Percentiles rank a stretch among this genome's conserved stretches.
phyloP scores from a whole-genome alignment of 2,888 invertebrate genomes.

The Osmoderma eremita region DNA sequence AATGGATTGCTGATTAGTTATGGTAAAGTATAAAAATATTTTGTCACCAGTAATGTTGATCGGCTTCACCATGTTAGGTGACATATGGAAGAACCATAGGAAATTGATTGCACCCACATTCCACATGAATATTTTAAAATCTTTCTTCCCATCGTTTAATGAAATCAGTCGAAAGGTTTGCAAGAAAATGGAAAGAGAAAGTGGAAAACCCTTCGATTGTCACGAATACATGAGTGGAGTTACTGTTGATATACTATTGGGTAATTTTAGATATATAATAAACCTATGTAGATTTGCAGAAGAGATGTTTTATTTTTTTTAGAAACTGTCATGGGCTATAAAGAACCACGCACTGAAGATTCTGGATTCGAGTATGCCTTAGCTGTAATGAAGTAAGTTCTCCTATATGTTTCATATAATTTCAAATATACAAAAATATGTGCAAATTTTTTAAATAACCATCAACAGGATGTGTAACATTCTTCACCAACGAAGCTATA shows the following conservation, averaged over 20 bases:
- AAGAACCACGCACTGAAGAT: constrained; percentile 62
- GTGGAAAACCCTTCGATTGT: constrained; percentile 64
- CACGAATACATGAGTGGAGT: constrained; percentile 66
- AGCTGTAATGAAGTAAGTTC: constrained; percentile 69
- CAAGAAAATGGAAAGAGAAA: constrained; percentile 59
- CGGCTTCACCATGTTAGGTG: constrained; percentile 54
- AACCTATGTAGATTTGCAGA: background rate
- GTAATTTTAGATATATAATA: constrained; percentile 47
- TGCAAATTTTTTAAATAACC: constrained; percentile 22
- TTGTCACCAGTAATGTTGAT: background rate
- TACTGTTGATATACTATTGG: constrained; percentile 66
- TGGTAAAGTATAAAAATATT: constrained; percentile 39
- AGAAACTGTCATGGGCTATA: constrained; percentile 70
- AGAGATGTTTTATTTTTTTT: constrained; percentile 30
- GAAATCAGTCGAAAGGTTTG: constrained; percentile 63
- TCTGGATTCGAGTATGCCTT: constrained; percentile 67
- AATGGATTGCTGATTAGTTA: constrained; percentile 49
- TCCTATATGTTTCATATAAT: background rate
- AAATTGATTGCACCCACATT: constrained; percentile 68
- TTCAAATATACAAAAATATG: constrained; percentile 8
- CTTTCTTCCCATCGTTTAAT: constrained; percentile 66
- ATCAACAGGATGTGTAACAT: constrained; percentile 67
- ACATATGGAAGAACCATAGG: constrained; percentile 66
- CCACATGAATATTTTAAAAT: constrained; percentile 65
- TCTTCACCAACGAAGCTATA: constrained; percentile 66